These are phyloP conservation scores for Picathartes gymnocephalus DNA, from an alignment of 2,113 vertebrate genomes.

Conservation along the genomic window DNA sequence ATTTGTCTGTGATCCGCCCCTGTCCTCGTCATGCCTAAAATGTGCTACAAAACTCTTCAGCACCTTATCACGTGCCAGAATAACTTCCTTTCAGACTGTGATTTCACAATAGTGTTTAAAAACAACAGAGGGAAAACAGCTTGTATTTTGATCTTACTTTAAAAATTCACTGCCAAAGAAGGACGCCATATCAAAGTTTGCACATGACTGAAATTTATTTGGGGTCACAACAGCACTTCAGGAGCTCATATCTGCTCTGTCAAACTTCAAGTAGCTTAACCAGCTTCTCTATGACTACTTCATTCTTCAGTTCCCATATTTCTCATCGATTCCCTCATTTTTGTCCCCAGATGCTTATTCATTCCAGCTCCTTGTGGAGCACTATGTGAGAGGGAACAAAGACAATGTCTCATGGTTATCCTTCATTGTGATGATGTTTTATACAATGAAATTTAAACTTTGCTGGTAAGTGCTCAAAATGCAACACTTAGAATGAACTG, in stretches of 20 bases:
- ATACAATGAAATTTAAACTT: not conserved
- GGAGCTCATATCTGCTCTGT: not conserved
- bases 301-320: not conserved
- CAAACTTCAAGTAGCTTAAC: not conserved
- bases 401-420: not conserved
- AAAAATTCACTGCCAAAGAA: fast-evolving
- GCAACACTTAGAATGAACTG: not conserved
- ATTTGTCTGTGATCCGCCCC: not conserved
- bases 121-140: not conserved
- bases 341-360: not conserved
- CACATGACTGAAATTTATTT: not conserved
- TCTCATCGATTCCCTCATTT: not conserved
- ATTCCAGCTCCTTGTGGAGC: not conserved
- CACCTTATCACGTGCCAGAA: not conserved
- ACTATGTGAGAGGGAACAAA: not conserved
- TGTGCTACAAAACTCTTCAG: not conserved
- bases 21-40: not conserved
- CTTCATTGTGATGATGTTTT: not conserved
- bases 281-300: not conserved
- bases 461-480: not conserved
- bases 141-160: not conserved
- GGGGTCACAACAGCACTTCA: not conserved
- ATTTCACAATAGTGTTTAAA: not conserved
- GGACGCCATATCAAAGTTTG: not conserved
- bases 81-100: not conserved